phyloP scores from a whole-genome alignment of 2,113 vertebrate genomes.

The Corvus cornix region DNA sequence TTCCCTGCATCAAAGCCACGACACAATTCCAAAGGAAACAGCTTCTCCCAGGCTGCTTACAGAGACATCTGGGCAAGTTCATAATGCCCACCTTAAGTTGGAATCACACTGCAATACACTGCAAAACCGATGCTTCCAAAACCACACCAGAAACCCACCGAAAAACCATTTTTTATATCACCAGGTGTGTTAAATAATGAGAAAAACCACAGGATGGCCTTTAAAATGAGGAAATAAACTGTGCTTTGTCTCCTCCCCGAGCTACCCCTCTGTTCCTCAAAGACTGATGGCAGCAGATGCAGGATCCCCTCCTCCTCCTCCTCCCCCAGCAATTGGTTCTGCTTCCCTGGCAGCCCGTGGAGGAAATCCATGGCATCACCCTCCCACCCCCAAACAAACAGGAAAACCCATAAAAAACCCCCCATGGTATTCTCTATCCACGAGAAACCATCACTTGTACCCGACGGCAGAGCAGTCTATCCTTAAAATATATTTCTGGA shows the following conservation, averaged over 20 bases:
- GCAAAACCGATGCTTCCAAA: neutral
- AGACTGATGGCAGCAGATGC: constrained; percentile 75
- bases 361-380: neutral
- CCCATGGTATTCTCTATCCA: neutral
- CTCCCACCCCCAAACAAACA: neutral
- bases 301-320: neutral
- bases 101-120: neutral
- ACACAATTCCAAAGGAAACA: neutral
- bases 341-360: constrained; percentile 24
- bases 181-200: neutral
- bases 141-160: neutral
- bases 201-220: neutral
- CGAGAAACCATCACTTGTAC: neutral
- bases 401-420: neutral
- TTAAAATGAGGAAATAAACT: neutral
- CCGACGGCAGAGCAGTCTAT: neutral
- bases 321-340: constrained; percentile 49
- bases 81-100: fast-evolving
- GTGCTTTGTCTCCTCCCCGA: constrained; percentile 36
- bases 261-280: neutral
- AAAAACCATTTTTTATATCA: fast-evolving
- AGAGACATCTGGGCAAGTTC: neutral
- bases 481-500: constrained; percentile 41
- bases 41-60: neutral
- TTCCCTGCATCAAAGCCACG: neutral